Evolutionary conservation across 1,140 invertebrate species (phyloP).

Genomic region (Bombyx mori): ASM3026992v2 NC_085115.1:10562501-10563000

Average conservation of each 20-base stretch:
- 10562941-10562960: slow-evolving; percentile 75
- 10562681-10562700: too few species aligned
- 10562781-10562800: slow-evolving; percentile 29
- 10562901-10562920: slow-evolving; percentile 25
- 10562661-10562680: too few species aligned
- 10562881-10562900: slow-evolving; percentile 30
- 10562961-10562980: slow-evolving; percentile 80
- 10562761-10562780: slow-evolving; percentile 4
- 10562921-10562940: slow-evolving; percentile 78
- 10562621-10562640: too few species aligned
- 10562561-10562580: too few species aligned
- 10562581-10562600: too few species aligned
- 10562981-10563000: slow-evolving; percentile 77
- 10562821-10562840: slow-evolving; percentile 27
- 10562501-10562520: too few species aligned
- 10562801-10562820: slow-evolving; percentile 40
- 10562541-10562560: too few species aligned
- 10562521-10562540: too few species aligned
- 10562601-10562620: too few species aligned
- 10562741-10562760: not conserved
- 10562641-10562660: too few species aligned
- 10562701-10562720: not conserved
- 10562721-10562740: not conserved
- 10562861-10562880: slow-evolving; percentile 37
- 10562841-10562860: slow-evolving; percentile 35